Conservation (phyloP, 2,113 vertebrate genomes). For the Proterorhinus semilunaris region DNA sequence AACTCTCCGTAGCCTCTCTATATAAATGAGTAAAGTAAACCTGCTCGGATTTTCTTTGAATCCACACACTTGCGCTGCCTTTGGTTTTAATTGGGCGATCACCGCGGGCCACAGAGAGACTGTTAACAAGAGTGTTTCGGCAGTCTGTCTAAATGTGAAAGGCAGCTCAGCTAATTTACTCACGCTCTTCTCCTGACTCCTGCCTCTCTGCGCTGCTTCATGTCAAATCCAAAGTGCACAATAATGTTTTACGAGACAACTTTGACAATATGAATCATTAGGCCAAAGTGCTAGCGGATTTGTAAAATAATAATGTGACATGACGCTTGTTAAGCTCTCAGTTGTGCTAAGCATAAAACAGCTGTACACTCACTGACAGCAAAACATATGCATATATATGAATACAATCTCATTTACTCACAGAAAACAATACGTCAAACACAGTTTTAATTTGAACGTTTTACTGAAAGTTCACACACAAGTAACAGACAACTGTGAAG, state of each 20-base stretch:
- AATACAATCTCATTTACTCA: too few species aligned
- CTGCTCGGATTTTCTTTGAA: not conserved
- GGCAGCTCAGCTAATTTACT: constrained; percentile 8
- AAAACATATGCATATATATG: too few species aligned
- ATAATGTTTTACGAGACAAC: not conserved
- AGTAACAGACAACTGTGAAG: too few species aligned
- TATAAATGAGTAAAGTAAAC: too few species aligned
- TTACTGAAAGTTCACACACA: too few species aligned
- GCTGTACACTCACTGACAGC: too few species aligned
- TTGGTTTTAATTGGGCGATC: constrained; percentile 24
- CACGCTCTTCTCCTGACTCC: not conserved
- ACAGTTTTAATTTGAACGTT: too few species aligned
- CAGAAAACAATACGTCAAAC: too few species aligned
- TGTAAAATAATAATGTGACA: not conserved
- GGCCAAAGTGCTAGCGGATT: not conserved
- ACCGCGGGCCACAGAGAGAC: constrained; percentile 24
- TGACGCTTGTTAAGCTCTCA: not conserved
- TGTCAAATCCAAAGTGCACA: constrained; percentile 4
- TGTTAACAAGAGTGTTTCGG: constrained; percentile 6
- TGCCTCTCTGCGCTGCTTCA: not conserved
- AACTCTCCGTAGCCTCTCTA: too few species aligned
- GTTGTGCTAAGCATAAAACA: constrained; percentile 26
- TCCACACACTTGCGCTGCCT: not conserved
- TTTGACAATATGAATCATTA: constrained; percentile 11
- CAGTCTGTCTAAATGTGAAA: constrained; percentile 8